These are phyloP conservation scores for Rhegmatorhina hoffmannsi DNA, from an alignment of 2,113 vertebrate species.

Conservation along the genomic window DNA sequence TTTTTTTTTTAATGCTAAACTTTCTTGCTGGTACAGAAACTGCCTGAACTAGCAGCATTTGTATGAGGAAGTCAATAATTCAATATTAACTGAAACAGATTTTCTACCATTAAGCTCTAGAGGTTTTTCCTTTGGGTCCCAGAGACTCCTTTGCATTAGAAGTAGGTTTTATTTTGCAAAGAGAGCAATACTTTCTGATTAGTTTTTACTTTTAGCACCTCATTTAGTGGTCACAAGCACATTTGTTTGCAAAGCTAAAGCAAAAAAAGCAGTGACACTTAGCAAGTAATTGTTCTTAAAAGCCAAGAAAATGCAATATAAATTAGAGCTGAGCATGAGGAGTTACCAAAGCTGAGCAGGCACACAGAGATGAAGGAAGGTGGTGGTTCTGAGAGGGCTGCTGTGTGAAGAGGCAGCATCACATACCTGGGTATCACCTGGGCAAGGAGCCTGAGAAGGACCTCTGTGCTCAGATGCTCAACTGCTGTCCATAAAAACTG, in stretches of 20 bases:
- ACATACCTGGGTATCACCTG: no score
- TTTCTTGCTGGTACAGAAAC: not conserved
- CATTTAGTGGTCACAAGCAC: not conserved
- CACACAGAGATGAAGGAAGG: rapidly evolving
- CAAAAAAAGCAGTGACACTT: not conserved
- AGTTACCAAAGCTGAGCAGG: not conserved
- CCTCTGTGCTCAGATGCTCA: not conserved
- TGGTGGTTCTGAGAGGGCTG: not conserved
- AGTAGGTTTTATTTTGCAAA: not conserved
- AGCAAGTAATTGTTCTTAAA: not conserved
- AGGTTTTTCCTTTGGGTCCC: not conserved
- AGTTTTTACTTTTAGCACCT: constrained; percentile 8
- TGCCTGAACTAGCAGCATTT: constrained; percentile 5
- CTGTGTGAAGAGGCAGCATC: not conserved
- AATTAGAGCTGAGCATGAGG: not conserved
- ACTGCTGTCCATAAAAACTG: not conserved
- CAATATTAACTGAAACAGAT: not conserved
- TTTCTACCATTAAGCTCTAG: not conserved
- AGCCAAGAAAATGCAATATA: not conserved
- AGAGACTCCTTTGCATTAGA: not conserved
- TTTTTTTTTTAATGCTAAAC: not conserved
- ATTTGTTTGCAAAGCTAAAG: not conserved
- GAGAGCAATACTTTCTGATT: not conserved
- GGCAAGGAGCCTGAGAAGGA: not conserved
- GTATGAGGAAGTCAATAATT: constrained; percentile 14